Conservation (phyloP, 2,888 invertebrate genomes). For the Rhingia rostrata region DNA sequence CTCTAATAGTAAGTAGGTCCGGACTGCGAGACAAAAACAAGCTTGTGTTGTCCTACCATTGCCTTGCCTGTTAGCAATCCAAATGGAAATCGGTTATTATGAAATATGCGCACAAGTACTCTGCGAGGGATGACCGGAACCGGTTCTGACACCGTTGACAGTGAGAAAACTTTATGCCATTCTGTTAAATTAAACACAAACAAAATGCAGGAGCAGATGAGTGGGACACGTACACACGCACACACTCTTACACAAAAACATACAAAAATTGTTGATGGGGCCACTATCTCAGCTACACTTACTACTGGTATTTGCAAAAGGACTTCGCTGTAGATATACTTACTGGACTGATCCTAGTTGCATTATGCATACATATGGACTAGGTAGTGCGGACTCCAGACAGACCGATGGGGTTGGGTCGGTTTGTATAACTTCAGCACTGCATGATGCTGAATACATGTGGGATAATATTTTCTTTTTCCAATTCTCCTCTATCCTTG, state of each 20-base stretch:
- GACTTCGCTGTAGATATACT: slow-evolving; percentile 29
- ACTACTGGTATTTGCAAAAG: slow-evolving; percentile 47
- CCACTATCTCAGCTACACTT: slow-evolving; percentile 41
- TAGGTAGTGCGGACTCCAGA: background rate
- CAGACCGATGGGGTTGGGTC: background rate
- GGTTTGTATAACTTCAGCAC: background rate
- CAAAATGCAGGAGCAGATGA: slow-evolving; percentile 26
- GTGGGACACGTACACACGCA: no score
- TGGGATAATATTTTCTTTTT: slow-evolving; percentile 51
- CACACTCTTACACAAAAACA: no score
- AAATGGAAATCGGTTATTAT: slow-evolving; percentile 72
- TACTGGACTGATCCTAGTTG: slow-evolving; percentile 26
- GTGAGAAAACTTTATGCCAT: slow-evolving; percentile 69
- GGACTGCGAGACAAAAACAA: slow-evolving; percentile 24
- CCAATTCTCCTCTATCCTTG: slow-evolving; percentile 4
- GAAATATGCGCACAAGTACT: slow-evolving; percentile 55
- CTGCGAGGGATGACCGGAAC: background rate
- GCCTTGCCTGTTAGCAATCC: slow-evolving; percentile 62
- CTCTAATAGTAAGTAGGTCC: slow-evolving; percentile 59
- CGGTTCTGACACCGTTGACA: slow-evolving; percentile 39
- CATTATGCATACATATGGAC: background rate
- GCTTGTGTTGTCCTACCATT: slow-evolving; percentile 44
- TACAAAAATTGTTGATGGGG: slow-evolving; percentile 1
- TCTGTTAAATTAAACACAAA: slow-evolving; percentile 65
- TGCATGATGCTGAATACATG: slow-evolving; percentile 38